These are phyloP conservation scores for Clarias gariepinus DNA, from an alignment of 2,113 vertebrate genomes.

Conservation along the genomic window DNA sequence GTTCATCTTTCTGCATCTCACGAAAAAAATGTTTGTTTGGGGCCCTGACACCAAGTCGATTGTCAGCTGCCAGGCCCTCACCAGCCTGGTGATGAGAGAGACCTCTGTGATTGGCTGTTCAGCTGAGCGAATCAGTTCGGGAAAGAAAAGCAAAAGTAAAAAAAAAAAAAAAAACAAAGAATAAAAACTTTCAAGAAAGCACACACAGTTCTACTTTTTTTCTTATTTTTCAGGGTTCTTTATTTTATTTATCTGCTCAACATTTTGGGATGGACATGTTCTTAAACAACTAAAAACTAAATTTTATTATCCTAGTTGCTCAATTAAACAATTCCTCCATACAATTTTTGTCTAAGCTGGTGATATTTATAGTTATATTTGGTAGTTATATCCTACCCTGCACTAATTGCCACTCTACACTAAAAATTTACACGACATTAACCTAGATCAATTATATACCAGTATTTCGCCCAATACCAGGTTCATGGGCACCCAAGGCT, in stretches of 20 bases:
- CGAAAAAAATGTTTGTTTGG: background rate
- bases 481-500: too few species aligned
- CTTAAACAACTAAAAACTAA: background rate
- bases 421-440: too few species aligned
- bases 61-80: background rate
- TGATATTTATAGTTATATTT: too few species aligned
- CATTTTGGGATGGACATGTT: background rate
- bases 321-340: background rate
- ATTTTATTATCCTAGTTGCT: background rate
- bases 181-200: background rate
- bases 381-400: too few species aligned
- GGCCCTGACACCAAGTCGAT: background rate
- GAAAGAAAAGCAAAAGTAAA: background rate
- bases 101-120: constrained; percentile 2
- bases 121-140: background rate
- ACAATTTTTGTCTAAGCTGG: background rate
- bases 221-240: background rate
- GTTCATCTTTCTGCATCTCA: background rate
- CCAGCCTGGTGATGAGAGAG: background rate
- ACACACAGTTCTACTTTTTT: background rate
- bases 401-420: too few species aligned
- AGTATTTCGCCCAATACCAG: too few species aligned
- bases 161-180: background rate
- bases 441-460: too few species aligned
- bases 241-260: background rate